Evolutionary conservation across 1,140 invertebrate genomes (phyloP).

Genomic region (Homalodisca vitripennis): DNA sequence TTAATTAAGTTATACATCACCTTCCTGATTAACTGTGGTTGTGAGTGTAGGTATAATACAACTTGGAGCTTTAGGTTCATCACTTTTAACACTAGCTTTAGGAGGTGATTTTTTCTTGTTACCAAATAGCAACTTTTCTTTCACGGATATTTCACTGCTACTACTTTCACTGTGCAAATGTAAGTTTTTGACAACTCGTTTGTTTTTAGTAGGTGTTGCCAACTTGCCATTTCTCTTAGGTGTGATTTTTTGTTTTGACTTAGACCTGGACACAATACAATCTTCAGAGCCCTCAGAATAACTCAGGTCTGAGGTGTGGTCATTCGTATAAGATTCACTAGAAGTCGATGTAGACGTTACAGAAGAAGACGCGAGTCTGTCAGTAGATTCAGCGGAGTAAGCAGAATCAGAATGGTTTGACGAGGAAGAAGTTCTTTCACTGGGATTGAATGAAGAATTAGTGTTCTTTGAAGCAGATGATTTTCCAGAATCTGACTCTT

Average conservation of each 20-base stretch:
- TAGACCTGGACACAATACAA: neutral
- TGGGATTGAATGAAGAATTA: neutral
- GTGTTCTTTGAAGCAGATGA: neutral
- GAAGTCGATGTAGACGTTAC: neutral
- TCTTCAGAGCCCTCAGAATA: neutral
- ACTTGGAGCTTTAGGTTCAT: too few species aligned
- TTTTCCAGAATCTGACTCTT: conserved; percentile 13
- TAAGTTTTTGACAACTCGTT: neutral
- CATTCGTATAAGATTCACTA: conserved; percentile 6
- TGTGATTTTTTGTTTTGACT: neutral
- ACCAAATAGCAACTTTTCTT: conserved; percentile 2
- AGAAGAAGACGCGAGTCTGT: neutral
- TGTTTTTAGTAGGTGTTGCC: neutral
- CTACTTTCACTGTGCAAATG: neutral
- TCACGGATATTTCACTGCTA: conserved; percentile 11
- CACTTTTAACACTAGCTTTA: too few species aligned
- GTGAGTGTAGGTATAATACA: too few species aligned
- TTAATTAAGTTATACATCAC: too few species aligned
- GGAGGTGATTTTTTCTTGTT: neutral
- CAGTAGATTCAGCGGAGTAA: neutral
- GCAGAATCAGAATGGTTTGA: neutral
- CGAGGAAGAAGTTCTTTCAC: neutral
- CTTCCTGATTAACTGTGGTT: too few species aligned
- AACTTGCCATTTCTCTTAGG: neutral
- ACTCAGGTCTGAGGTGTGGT: neutral